Evolutionary conservation across 2,113 vertebrate species (phyloP).

Genomic region (Pelvicachromis taeniatus): DNA sequence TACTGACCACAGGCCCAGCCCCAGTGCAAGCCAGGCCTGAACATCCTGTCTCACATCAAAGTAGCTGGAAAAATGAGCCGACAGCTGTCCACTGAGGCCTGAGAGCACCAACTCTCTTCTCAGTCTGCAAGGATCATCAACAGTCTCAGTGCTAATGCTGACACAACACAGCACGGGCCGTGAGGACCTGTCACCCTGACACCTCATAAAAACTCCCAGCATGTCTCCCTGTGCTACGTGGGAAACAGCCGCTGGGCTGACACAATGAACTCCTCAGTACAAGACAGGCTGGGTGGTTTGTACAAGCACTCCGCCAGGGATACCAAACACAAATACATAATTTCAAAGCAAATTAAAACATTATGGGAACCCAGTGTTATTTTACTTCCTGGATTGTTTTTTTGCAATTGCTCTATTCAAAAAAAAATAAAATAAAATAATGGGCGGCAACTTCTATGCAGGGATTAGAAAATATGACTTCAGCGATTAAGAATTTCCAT

Average conservation of each 20-base stretch:
- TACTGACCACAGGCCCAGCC: slow-evolving; percentile 36
- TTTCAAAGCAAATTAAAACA: slow-evolving; percentile 37
- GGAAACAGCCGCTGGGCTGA: slow-evolving; percentile 16
- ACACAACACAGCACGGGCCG: slow-evolving; percentile 21
- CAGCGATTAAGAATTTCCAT: slow-evolving; percentile 22
- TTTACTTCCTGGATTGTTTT: slow-evolving; percentile 36
- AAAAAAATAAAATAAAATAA: neutral
- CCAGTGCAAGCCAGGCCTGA: neutral
- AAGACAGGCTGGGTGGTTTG: slow-evolving; percentile 47
- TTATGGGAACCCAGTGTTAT: slow-evolving; percentile 36
- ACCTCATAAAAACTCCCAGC: slow-evolving; percentile 45
- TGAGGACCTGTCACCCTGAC: slow-evolving; percentile 45
- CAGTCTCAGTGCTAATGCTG: neutral
- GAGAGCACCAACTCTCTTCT: neutral
- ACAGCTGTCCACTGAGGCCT: neutral
- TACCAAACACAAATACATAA: slow-evolving; percentile 36
- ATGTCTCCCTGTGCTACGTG: slow-evolving; percentile 8
- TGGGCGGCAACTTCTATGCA: neutral
- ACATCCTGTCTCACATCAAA: slow-evolving; percentile 43
- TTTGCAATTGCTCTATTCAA: neutral
- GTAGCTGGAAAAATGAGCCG: neutral
- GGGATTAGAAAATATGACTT: neutral
- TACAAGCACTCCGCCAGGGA: slow-evolving; percentile 12
- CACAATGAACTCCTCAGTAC: slow-evolving; percentile 25
- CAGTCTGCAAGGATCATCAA: neutral